These are phyloP conservation scores for Episyrphus balteatus DNA, from an alignment of 1,140 invertebrate species.

Conservation along the genomic window DNA sequence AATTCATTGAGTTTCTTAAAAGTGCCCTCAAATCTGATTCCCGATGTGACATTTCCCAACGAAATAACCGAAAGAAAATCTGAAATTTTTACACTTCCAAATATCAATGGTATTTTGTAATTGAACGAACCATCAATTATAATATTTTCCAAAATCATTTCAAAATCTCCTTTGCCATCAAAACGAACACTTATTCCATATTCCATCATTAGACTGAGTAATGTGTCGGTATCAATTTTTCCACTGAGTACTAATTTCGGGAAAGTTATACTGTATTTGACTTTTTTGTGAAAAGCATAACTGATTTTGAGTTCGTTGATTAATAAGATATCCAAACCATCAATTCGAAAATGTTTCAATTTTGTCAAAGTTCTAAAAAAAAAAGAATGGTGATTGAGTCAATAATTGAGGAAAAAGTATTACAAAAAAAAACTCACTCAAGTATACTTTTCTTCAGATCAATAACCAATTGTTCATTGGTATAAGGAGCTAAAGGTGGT, in stretches of 20 bases:
- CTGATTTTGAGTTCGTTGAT: slow-evolving; percentile 29
- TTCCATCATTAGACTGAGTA: slow-evolving; percentile 18
- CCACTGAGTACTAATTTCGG: slow-evolving; percentile 18
- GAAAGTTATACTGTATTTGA: slow-evolving; percentile 23
- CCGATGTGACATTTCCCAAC: too few species aligned
- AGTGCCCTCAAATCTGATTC: too few species aligned
- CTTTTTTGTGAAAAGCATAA: slow-evolving; percentile 33
- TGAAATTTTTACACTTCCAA: too few species aligned
- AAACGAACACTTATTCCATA: slow-evolving; percentile 24
- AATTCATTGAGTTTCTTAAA: too few species aligned
- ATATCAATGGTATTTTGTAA: too few species aligned
- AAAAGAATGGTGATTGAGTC: neutral
- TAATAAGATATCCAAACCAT: slow-evolving; percentile 25
- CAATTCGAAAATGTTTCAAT: slow-evolving; percentile 29
- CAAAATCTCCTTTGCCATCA: slow-evolving; percentile 5
- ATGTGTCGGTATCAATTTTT: slow-evolving; percentile 20
- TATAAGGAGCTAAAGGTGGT: slow-evolving; percentile 30
- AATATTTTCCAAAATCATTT: too few species aligned
- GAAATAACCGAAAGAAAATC: too few species aligned
- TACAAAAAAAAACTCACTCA: slow-evolving; percentile 17
- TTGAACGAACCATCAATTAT: too few species aligned
- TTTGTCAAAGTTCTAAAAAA: slow-evolving; percentile 15
- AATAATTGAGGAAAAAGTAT: neutral
- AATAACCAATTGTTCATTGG: slow-evolving; percentile 25
- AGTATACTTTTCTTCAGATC: slow-evolving; percentile 21